These are phyloP conservation scores for Cecidostiba fungosa DNA, from an alignment of 2,888 invertebrate species.

Conservation along the genomic window DNA sequence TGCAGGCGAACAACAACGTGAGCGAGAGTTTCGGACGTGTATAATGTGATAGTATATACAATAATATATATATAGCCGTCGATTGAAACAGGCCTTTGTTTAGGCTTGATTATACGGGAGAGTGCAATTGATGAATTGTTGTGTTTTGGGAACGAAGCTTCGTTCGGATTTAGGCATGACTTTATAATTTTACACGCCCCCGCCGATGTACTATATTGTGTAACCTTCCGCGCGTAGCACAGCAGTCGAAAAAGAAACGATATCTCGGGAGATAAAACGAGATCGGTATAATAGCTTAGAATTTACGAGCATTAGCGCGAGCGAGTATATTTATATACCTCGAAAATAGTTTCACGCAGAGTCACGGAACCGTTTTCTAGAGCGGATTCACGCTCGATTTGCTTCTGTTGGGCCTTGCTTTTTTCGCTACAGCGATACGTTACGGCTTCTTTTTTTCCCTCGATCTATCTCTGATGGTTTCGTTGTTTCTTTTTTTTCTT, in stretches of 20 bases:
- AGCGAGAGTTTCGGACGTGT: not conserved
- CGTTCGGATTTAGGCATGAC: too few relatives aligned
- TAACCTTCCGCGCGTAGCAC: not conserved
- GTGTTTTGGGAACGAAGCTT: too few relatives aligned
- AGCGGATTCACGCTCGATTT: constrained; percentile 50
- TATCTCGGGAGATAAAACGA: not conserved
- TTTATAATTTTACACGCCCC: not conserved
- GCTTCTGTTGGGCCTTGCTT: constrained; percentile 40
- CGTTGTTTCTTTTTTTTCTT: not conserved
- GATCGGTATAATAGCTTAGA: not conserved
- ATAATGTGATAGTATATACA: too few relatives aligned
- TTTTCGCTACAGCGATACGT: constrained; percentile 32
- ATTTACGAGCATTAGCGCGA: not conserved
- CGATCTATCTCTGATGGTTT: not conserved
- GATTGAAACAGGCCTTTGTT: not conserved
- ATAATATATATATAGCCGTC: not conserved
- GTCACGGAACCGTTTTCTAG: constrained; percentile 32
- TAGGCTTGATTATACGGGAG: not conserved
- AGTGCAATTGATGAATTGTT: too few relatives aligned
- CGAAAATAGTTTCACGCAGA: constrained; percentile 24
- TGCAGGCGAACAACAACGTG: not conserved
- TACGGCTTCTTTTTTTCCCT: not conserved
- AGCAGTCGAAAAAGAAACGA: not conserved
- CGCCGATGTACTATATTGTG: too few relatives aligned
- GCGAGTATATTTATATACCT: not conserved